Conservation (phyloP, 2,888 invertebrate species). For the Latrodectus hesperus region DNA sequence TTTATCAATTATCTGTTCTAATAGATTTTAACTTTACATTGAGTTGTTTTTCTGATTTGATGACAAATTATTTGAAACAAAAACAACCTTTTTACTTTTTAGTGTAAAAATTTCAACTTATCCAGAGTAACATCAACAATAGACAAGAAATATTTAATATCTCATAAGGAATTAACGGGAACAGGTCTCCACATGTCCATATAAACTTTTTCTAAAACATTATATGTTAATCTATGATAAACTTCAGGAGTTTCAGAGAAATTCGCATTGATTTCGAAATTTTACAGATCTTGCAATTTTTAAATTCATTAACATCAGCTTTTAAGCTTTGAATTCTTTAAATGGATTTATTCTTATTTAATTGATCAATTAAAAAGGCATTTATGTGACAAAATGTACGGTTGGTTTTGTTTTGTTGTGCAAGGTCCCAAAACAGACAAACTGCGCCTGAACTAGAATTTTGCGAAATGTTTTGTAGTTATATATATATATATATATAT, state of each 20-base stretch:
- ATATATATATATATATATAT: too few species aligned
- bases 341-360: neutral
- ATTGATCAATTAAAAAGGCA: neutral
- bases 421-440: too few species aligned
- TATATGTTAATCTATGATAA: neutral
- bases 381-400: neutral
- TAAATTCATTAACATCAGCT: neutral
- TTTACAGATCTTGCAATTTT: neutral
- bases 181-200: neutral
- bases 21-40: neutral
- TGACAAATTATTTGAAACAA: neutral
- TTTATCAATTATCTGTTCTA: neutral
- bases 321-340: neutral
- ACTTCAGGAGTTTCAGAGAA: neutral
- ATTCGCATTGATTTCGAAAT: neutral
- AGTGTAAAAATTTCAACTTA: neutral
- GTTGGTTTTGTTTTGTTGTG: too few species aligned
- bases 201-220: neutral
- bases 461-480: too few species aligned
- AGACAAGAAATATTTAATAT: neutral
- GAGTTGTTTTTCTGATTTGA: too few species aligned
- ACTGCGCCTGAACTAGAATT: too few species aligned
- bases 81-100: neutral
- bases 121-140: neutral
- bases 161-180: neutral